Percentiles rank a stretch among this genome's conserved stretches.
Conservation (phyloP, 2,888 invertebrate genomes). For the Cremastinae sp. region DNA sequence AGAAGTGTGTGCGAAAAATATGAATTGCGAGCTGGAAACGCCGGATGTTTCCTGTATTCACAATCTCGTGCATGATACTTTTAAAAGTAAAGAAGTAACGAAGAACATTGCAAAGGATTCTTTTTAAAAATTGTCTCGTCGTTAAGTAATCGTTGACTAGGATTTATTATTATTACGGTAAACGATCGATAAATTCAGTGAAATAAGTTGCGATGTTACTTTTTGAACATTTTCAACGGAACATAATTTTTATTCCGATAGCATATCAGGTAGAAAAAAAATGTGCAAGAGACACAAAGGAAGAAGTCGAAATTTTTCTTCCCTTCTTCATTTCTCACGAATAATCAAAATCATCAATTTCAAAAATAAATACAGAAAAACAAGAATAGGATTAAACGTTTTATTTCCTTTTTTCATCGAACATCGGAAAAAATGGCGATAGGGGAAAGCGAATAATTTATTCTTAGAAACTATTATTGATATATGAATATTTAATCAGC, state of each 20-base stretch:
- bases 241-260: background rate
- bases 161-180: constrained; percentile 43
- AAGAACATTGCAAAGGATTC: constrained; percentile 8
- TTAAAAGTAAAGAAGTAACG: constrained; percentile 13
- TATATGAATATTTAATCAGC: constrained; percentile 55
- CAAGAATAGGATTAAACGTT: constrained; percentile 3
- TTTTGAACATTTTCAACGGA: constrained; percentile 32
- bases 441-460: constrained; percentile 36
- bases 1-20: background rate
- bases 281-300: constrained; percentile 11
- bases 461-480: constrained; percentile 52
- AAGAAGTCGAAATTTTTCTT: constrained; percentile 25
- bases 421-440: constrained; percentile 29
- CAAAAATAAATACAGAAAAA: constrained; percentile 13
- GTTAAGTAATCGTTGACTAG: constrained; percentile 58
- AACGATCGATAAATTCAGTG: constrained; percentile 34
- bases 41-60: constrained; percentile 63
- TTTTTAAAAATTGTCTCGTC: constrained; percentile 51
- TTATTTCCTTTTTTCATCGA: constrained; percentile 38
- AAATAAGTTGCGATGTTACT: constrained; percentile 57
- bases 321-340: constrained; percentile 2
- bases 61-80: constrained; percentile 19
- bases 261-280: background rate
- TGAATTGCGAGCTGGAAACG: constrained; percentile 56
- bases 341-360: constrained; percentile 42